Conservation (phyloP, 1,140 invertebrate genomes). For the Dolichoris vasculosae region DNA sequence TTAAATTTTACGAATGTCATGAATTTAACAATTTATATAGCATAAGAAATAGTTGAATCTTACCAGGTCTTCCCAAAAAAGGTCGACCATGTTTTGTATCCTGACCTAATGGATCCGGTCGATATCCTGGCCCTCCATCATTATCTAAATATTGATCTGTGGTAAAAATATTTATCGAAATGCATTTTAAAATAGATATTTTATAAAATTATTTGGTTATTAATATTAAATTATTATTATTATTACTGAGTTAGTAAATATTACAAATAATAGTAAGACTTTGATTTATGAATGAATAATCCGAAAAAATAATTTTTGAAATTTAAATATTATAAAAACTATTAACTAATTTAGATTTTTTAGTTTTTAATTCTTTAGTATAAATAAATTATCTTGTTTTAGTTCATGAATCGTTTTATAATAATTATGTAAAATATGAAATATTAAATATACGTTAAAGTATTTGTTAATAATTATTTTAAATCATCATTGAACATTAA, state of each 20-base stretch:
- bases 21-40: neutral
- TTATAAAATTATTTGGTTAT: neutral
- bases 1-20: no score
- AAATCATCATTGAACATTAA: no score
- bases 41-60: conserved; percentile 18
- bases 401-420: no score
- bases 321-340: no score
- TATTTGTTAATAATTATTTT: no score
- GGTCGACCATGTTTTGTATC: conserved; percentile 75
- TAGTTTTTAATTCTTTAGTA: no score
- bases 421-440: no score
- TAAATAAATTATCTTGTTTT: no score
- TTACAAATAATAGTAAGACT: neutral
- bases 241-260: no score
- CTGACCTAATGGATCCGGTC: conserved; percentile 76
- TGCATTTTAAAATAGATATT: neutral
- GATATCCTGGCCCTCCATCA: conserved; percentile 63
- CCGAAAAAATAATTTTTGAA: neutral
- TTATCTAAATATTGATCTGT: conserved; percentile 71
- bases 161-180: neutral
- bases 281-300: neutral
- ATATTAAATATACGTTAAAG: no score
- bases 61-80: conserved; percentile 72
- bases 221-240: no score
- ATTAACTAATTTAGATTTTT: no score